Base-by-base conservation (phyloP, 2,797 vertebrate species). In the Pseudochromis fuscus region DNA sequence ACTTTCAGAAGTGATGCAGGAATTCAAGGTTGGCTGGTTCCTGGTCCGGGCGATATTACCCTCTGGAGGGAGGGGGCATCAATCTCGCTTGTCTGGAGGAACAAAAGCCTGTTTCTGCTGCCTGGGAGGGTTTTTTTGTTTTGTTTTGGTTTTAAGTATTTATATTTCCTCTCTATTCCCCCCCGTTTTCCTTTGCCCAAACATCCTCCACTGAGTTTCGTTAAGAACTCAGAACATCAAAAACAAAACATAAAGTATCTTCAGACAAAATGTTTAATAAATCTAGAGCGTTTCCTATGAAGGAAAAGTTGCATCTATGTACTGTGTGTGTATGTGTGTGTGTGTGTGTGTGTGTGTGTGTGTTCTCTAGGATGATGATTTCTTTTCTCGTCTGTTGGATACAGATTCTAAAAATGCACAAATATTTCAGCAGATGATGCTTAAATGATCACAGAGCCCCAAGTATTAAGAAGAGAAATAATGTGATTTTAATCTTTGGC, bases 21-120 rank as follows among this genome's bases (percentile, higher is more conserved):
- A 65, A 87, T 91, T 90, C 89, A 91, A 79, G 91, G 82, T 88
- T 90, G 88, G 83, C 79, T 92, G 91, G 51, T 77, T 86, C 65
- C 83, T 82, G 87, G 87, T 86, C 67, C 62, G 69, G 68, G 73
- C 28, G 33, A 83, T 88, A 90, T 87, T 86, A 88, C 72, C 80
- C 87, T 85, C 87, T 63, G 71, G 79, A 84, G 81, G 65, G 69
- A 73, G 52, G 77, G 69, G 63, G 85, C 82, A 91, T 92, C 89
- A 90, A 86, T 92, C 85, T 70, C 15, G 6, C 77, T 67, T 82
- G 82, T 86, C 79, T 71, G 37, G 48, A 80, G 72, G 74, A 79
- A 80, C 69, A 84, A 78, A 87, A 72, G 79, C 69, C 35, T 42
- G 30, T 25, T 45, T 68, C 49, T 78, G 68, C 64, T 79, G 67